A percentile compares a stretch with the other conserved stretches of the same genome.
These are phyloP conservation scores for Noctilio leporinus DNA, from an alignment of 2,113 vertebrate genomes.

Conservation along the genomic window DNA sequence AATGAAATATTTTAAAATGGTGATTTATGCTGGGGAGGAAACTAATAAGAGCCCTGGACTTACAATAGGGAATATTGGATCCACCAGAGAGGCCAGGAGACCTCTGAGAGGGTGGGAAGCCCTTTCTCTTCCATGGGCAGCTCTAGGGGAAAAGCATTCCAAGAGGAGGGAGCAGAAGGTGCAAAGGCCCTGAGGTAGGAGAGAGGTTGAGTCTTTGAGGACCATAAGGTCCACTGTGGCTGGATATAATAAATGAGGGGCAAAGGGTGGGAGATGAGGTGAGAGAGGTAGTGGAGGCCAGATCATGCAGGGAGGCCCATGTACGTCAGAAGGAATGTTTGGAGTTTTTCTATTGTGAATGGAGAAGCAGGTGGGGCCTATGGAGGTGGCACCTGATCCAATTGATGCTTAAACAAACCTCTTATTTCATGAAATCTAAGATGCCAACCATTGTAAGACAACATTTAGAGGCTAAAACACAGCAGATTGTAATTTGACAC, in stretches of 20 bases:
- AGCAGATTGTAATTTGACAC: background rate
- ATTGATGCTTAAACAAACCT: background rate
- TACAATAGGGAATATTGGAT: background rate
- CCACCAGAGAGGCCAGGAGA: background rate
- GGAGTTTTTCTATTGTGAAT: background rate
- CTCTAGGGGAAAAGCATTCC: background rate
- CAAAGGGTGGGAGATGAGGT: too few species aligned
- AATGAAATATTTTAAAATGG: background rate
- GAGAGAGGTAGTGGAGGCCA: background rate
- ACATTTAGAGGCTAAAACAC: background rate
- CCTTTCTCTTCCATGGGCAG: background rate
- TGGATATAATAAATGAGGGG: background rate
- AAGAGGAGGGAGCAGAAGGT: background rate
- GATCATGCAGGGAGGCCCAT: background rate
- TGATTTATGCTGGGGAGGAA: background rate
- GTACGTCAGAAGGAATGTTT: background rate
- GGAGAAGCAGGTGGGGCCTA: background rate
- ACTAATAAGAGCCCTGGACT: background rate
- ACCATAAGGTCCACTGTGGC: background rate
- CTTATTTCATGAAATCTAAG: background rate
- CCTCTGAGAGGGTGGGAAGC: background rate
- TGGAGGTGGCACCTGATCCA: background rate
- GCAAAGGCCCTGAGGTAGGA: background rate
- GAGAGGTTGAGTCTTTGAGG: background rate
- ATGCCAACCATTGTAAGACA: background rate